phyloP scores from a whole-genome alignment of 1,140 invertebrate genomes.

The Drosophila varians region DNA sequence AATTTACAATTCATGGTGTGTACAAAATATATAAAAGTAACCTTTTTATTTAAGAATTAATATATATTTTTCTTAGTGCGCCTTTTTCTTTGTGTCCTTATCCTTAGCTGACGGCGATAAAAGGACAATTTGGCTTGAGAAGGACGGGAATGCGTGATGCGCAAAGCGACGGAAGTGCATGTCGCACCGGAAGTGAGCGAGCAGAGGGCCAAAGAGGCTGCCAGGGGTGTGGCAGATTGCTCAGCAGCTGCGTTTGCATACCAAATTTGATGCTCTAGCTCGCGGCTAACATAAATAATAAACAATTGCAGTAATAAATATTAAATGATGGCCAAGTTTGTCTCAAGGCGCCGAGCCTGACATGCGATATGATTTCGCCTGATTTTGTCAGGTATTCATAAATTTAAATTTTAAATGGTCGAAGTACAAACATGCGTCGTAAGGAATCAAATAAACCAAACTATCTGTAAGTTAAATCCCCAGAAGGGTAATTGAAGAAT shows the following conservation, averaged over 20 bases:
- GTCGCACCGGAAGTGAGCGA: conserved; percentile 65
- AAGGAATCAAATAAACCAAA: not conserved
- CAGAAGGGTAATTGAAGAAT: not conserved
- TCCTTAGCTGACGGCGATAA: conserved; percentile 26
- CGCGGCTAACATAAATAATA: conserved; percentile 63
- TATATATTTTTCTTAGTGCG: conserved; percentile 5
- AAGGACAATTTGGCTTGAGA: conserved; percentile 51
- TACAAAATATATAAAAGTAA: too few species aligned
- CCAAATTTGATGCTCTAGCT: conserved; percentile 58
- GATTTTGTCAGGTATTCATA: not conserved
- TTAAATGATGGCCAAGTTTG: conserved; percentile 52
- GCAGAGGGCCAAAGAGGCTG: not conserved
- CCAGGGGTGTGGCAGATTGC: conserved; percentile 16
- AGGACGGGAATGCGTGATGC: conserved; percentile 41
- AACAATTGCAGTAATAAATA: conserved; percentile 59
- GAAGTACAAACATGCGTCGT: not conserved
- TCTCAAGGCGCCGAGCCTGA: conserved; percentile 26
- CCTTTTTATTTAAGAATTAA: not conserved
- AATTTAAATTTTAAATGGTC: not conserved
- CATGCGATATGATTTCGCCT: conserved; percentile 21
- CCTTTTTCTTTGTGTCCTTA: conserved; percentile 29
- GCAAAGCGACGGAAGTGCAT: conserved; percentile 76
- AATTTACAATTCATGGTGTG: too few species aligned
- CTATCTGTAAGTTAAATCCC: not conserved
- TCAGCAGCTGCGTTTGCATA: conserved; percentile 63